phyloP scores from a whole-genome alignment of 2,888 invertebrate genomes.

The Archaeoteleia sp. region DNA sequence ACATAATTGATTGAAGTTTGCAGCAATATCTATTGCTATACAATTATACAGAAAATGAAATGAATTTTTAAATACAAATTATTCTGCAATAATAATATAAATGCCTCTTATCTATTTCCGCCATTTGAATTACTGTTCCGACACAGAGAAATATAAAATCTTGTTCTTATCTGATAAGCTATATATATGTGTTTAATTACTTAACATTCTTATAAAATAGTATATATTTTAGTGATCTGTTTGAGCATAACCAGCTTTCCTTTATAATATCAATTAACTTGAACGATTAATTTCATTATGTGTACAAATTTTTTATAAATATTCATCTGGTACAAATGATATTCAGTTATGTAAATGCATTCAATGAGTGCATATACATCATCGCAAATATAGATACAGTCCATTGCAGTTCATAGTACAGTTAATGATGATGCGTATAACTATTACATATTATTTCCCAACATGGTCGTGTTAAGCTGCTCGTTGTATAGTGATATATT shows the following conservation, averaged over 20 bases:
- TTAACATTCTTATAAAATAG: background rate
- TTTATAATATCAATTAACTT: constrained; percentile 16
- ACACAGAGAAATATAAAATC: too few relatives aligned
- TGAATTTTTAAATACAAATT: too few relatives aligned
- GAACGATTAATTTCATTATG: constrained; percentile 23
- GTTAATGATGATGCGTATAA: constrained; percentile 45
- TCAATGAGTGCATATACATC: constrained; percentile 40
- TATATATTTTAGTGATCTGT: constrained; percentile 4
- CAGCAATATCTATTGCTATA: too few relatives aligned
- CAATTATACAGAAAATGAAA: too few relatives aligned
- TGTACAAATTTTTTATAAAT: constrained; percentile 37
- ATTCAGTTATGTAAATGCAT: constrained; percentile 42
- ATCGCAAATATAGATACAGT: constrained; percentile 44
- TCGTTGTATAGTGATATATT: too few relatives aligned
- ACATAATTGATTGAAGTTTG: too few relatives aligned
- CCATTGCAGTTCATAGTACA: constrained; percentile 14
- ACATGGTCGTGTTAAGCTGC: too few relatives aligned
- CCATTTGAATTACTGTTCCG: too few relatives aligned
- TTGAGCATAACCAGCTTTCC: constrained; percentile 15
- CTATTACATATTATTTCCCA: too few relatives aligned
- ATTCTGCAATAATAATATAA: too few relatives aligned
- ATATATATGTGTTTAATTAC: background rate
- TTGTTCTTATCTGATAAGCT: too few relatives aligned
- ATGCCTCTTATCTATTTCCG: too few relatives aligned
- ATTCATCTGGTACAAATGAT: constrained; percentile 30